A percentile compares a stretch with the other conserved stretches of the same genome.
These are phyloP conservation scores for Andricus curvator DNA, from an alignment of 2,888 invertebrate genomes.

Conservation along the genomic window DNA sequence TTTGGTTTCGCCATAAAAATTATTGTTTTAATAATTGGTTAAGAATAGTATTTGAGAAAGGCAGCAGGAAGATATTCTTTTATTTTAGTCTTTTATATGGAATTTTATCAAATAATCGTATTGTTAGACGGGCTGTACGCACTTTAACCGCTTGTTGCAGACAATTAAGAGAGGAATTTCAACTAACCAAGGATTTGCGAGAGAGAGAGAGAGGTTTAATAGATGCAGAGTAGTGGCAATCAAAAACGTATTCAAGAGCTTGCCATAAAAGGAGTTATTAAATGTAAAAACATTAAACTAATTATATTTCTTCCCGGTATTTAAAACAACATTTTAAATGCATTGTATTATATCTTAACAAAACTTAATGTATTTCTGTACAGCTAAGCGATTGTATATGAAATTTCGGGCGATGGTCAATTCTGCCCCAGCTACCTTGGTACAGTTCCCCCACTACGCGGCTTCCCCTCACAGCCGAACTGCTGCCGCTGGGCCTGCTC, in stretches of 20 bases:
- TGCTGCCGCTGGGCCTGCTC: no score
- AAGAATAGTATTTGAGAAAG: neutral
- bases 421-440: no score
- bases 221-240: conserved; percentile 24
- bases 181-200: conserved; percentile 35
- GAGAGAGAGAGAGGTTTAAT: conserved; percentile 20
- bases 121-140: conserved; percentile 30
- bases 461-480: no score
- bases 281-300: conserved; percentile 4
- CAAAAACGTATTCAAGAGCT: conserved; percentile 23
- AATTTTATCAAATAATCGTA: conserved; percentile 18
- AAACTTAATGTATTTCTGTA: no score
- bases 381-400: no score
- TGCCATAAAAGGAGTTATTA: neutral
- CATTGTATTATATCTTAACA: neutral
- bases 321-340: neutral
- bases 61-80: neutral
- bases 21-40: neutral
- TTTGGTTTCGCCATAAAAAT: neutral
- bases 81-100: neutral
- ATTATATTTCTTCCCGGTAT: neutral
- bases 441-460: no score
- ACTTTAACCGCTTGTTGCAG: conserved; percentile 37
- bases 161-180: conserved; percentile 40
- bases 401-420: no score